Percentiles rank a stretch among this genome's conserved stretches.
These are phyloP conservation scores for Rhabdophis nuchalis DNA, from an alignment of 2,797 vertebrate genomes.

Conservation along the genomic window DNA sequence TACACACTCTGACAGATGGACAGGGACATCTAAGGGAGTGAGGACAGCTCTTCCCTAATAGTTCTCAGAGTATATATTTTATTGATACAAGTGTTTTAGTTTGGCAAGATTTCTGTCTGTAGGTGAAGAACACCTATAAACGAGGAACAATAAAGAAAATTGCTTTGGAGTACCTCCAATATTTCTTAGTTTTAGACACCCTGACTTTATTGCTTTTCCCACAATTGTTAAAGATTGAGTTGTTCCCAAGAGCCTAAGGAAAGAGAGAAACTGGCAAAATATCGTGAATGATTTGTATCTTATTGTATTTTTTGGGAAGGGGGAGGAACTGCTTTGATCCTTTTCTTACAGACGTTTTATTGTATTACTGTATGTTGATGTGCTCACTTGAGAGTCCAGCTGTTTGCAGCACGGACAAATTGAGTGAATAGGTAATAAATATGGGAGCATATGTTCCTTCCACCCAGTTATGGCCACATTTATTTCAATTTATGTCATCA, in stretches of 20 bases:
- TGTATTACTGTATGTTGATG: background rate
- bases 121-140: background rate
- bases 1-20: too few relatives aligned
- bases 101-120: background rate
- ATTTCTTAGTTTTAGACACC: background rate
- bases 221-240: background rate
- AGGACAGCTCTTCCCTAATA: background rate
- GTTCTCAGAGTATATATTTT: background rate
- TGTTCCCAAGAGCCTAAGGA: background rate
- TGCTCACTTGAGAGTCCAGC: background rate
- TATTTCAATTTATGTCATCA: background rate
- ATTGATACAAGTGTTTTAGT: background rate
- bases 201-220: background rate
- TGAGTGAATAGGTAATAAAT: background rate
- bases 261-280: background rate
- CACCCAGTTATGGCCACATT: background rate
- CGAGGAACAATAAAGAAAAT: background rate
- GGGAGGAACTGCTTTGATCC: background rate
- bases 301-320: background rate
- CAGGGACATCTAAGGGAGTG: background rate
- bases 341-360: background rate
- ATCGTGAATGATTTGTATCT: background rate
- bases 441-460: background rate
- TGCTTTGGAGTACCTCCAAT: background rate
- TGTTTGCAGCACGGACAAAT: background rate